These are phyloP conservation scores for Oplegnathus fasciatus DNA, from an alignment of 2,113 vertebrate species.

Conservation along the genomic window DNA sequence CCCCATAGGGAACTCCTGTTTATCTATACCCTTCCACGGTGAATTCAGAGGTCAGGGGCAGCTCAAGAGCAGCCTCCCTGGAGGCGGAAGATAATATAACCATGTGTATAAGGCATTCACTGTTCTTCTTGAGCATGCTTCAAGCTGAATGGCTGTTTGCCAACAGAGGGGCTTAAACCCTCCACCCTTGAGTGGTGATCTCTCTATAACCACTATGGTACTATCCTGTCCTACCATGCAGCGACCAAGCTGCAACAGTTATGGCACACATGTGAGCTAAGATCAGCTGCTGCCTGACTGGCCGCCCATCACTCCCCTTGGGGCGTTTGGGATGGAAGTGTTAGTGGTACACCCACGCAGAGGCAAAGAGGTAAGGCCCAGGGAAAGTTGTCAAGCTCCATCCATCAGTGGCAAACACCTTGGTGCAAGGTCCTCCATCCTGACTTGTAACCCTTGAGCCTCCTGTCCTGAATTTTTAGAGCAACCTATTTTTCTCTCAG, in stretches of 20 bases:
- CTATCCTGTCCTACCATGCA: conserved; percentile 5
- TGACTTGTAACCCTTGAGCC: not conserved
- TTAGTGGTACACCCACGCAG: conserved; percentile 36
- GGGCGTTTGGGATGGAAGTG: conserved; percentile 28
- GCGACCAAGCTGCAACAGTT: conserved; percentile 22
- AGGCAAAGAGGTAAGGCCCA: conserved; percentile 16
- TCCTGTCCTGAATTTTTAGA: not conserved
- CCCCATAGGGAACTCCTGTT: not conserved
- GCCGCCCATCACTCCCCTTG: conserved; percentile 28
- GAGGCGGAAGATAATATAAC: conserved; percentile 7
- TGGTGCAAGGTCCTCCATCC: conserved; percentile 18
- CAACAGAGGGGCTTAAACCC: conserved; percentile 24
- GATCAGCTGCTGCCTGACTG: conserved; percentile 67
- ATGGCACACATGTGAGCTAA: conserved; percentile 53
- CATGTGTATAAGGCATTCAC: conserved; percentile 5
- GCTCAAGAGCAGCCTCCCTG: conserved; percentile 26
- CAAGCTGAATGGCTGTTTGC: conserved; percentile 40
- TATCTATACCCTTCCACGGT: not conserved
- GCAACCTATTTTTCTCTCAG: conserved; percentile 12
- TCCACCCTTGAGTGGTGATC: conserved; percentile 14
- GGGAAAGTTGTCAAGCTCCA: conserved; percentile 26
- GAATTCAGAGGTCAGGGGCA: conserved; percentile 37
- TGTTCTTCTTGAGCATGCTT: conserved; percentile 28
- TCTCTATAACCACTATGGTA: not conserved
- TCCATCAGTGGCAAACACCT: conserved; percentile 48